phyloP scores from a whole-genome alignment of 2,113 vertebrate genomes.

The Pteronura brasiliensis region DNA sequence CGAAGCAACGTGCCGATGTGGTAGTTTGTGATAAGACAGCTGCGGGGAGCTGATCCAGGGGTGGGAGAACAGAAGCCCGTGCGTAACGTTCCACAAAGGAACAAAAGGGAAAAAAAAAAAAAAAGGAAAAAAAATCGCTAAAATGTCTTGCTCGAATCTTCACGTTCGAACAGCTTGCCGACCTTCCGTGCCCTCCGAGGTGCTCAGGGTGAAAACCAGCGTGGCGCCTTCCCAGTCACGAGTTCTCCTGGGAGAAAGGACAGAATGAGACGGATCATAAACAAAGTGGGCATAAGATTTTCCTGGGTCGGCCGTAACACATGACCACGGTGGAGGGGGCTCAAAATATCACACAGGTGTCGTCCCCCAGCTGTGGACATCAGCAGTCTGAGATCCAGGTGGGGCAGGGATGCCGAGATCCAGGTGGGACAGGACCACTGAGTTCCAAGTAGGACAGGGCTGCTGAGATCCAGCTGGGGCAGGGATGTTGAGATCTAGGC shows the following conservation, averaged over 20 bases:
- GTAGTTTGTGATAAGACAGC: not conserved
- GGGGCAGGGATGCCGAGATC: too few species aligned
- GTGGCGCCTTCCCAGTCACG: not conserved
- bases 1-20: not conserved
- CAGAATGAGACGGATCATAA: not conserved
- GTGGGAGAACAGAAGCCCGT: too few species aligned
- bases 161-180: too few species aligned
- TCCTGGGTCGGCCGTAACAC: not conserved
- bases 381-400: too few species aligned
- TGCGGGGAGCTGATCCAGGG: not conserved
- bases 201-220: accelerated
- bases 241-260: not conserved
- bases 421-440: too few species aligned
- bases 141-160: not conserved
- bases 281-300: not conserved
- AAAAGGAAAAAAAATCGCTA: not conserved
- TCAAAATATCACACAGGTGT: not conserved
- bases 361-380: not conserved
- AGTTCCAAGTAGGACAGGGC: too few species aligned
- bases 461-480: too few species aligned
- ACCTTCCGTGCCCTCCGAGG: not conserved
- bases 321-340: not conserved
- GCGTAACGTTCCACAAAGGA: not conserved
- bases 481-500: too few species aligned
- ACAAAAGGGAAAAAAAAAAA: accelerated